Evolutionary conservation across 1,140 invertebrate genomes (phyloP), one percentile per base, ranked within the genome.

Genomic region (Meloidogyne floridensis): DNA sequence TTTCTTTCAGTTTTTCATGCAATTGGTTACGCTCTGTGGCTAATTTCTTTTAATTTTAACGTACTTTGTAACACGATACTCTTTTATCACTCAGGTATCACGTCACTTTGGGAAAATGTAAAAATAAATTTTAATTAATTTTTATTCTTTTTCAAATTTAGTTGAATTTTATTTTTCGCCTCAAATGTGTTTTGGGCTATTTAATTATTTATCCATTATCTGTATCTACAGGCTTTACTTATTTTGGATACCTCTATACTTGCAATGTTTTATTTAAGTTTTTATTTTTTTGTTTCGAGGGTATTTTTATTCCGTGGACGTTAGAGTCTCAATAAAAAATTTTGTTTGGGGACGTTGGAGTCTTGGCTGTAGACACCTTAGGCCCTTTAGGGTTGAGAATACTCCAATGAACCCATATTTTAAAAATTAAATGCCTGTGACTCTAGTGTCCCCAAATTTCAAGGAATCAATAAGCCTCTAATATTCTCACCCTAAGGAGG

Each of bases 51-150:
- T 51, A n/a, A 79, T 71, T 90, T 90, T 75, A 89, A 89, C 65
- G 89, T 89, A 85, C 81, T 90, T 6, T 86, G 90, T 75, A 90
- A 90, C 69, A 80, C 81, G 0, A 83, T 89, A 56, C 73, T 89
- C 9, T 87, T 88, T 56, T 81, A 87, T 72, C 86, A 82, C 72
- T 87, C 89, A 51, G 87, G 88, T 9, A 82, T 86, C 20, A 47
- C 80, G 18, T 72, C 87, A 51, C 59, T 86, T 11, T 80, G 65
- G 32, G 47, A 76, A 74, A 76, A 75, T 70, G 84, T 86, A 81
- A 32, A 32, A 32, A 32, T 32, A 32, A 32, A 11, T 10, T 54
- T 74, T 53, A 18, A 15, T 32, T 53, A 9, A 13, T 15, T 56
- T 71, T 69, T 51, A 86, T 8, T 47, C 47, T 32, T 70, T 70